phyloP scores from a whole-genome alignment of 2,888 invertebrate species.

The Cordilura impudica region DNA sequence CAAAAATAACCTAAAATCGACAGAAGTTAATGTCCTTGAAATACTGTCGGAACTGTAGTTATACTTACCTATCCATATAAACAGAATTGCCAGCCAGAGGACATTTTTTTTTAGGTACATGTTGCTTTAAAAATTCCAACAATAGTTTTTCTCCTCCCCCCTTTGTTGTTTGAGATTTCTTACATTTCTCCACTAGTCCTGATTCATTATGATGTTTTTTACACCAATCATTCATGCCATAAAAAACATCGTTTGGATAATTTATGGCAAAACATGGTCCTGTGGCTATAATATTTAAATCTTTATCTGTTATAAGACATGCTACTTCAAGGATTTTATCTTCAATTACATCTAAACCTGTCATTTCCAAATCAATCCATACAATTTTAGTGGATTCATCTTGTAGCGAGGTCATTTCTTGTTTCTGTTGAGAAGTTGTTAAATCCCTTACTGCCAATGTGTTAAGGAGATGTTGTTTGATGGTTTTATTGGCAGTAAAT shows the following conservation, averaged over 20 bases:
- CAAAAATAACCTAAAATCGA: constrained; percentile 81
- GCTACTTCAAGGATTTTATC: constrained; percentile 94
- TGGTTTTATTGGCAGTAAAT: neutral
- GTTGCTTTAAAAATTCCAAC: constrained; percentile 83
- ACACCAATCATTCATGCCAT: constrained; percentile 92
- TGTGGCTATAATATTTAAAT: constrained; percentile 86
- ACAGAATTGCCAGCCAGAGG: constrained; percentile 93
- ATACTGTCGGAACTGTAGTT: neutral
- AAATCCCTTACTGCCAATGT: neutral
- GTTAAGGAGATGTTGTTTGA: neutral
- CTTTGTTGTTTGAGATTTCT: constrained; percentile 83
- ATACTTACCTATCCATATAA: constrained; percentile 85
- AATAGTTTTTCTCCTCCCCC: constrained; percentile 85
- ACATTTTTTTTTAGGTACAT: constrained; percentile 80
- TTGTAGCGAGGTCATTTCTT: constrained; percentile 10
- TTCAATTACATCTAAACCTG: constrained; percentile 87
- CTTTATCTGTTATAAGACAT: constrained; percentile 90
- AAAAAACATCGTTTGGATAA: constrained; percentile 85
- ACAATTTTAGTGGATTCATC: constrained; percentile 79
- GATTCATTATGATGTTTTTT: constrained; percentile 88
- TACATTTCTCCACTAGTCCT: constrained; percentile 87
- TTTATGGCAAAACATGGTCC: constrained; percentile 88
- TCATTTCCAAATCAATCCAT: constrained; percentile 93
- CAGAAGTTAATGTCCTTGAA: neutral
- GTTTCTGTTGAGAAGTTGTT: neutral